Conservation (phyloP, 2,888 invertebrate species). For the Conops quadrifasciatus region DNA sequence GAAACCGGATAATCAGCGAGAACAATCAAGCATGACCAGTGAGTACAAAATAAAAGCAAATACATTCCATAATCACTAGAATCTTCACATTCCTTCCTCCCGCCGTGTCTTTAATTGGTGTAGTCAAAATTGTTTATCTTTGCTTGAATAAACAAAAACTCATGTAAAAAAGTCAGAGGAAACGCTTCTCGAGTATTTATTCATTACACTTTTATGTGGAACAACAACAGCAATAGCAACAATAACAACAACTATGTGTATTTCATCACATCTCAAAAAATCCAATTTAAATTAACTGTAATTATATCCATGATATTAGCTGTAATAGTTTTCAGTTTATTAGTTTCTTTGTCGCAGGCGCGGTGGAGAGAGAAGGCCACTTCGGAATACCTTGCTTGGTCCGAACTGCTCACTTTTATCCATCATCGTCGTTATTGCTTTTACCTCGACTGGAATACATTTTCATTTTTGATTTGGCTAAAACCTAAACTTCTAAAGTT, state of each 20-base stretch:
- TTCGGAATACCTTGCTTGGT: too few species aligned
- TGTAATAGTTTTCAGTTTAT: too few species aligned
- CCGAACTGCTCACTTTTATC: too few species aligned
- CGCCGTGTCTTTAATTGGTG: slow-evolving; percentile 33
- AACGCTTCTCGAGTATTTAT: not conserved
- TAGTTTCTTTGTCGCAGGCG: too few species aligned
- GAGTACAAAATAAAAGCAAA: slow-evolving; percentile 47
- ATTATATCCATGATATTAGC: too few species aligned
- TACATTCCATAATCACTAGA: slow-evolving; percentile 16
- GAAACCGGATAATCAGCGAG: slow-evolving; percentile 32
- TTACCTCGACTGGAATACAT: too few species aligned
- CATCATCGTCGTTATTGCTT: too few species aligned
- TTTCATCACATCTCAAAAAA: slow-evolving; percentile 10
- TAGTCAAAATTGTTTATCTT: slow-evolving; percentile 36
- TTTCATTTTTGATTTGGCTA: too few species aligned
- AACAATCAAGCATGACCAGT: slow-evolving; percentile 54
- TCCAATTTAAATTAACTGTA: slow-evolving; percentile 7
- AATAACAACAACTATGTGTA: not conserved
- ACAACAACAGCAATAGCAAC: not conserved
- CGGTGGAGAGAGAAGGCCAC: too few species aligned
- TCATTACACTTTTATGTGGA: not conserved
- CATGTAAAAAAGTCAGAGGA: not conserved
- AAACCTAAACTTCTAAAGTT: too few species aligned
- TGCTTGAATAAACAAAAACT: slow-evolving; percentile 36
- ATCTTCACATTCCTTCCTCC: slow-evolving; percentile 10